Evolutionary conservation across 1,140 invertebrate species (phyloP).

Genomic region (Megathymus violae): DNA sequence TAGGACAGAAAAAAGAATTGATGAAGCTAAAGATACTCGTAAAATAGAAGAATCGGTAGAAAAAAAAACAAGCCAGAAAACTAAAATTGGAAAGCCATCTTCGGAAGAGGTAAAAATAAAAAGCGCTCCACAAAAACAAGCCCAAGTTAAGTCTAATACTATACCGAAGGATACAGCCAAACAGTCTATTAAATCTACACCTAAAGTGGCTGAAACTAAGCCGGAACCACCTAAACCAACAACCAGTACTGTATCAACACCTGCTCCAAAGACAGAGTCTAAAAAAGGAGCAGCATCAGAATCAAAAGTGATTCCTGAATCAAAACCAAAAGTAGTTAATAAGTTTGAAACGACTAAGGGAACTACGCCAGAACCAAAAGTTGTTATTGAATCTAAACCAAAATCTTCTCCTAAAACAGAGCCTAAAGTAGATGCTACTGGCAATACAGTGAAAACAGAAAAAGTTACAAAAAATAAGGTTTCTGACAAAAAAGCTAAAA

Average conservation of each 20-base stretch:
- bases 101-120: slow-evolving; percentile 18
- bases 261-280: slow-evolving; percentile 74
- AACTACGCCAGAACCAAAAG: slow-evolving; percentile 24
- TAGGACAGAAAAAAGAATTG: background rate
- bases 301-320: slow-evolving; percentile 32
- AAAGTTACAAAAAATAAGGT: slow-evolving; percentile 14
- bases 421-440: slow-evolving; percentile 24
- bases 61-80: slow-evolving; percentile 31
- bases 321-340: slow-evolving; percentile 34
- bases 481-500: slow-evolving; percentile 25
- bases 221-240: slow-evolving; percentile 22
- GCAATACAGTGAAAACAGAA: slow-evolving; percentile 10
- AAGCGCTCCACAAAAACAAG: slow-evolving; percentile 3
- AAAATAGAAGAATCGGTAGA: slow-evolving; percentile 37
- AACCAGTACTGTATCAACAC: slow-evolving; percentile 40
- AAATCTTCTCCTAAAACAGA: slow-evolving; percentile 21
- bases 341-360: slow-evolving; percentile 35
- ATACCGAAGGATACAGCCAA: slow-evolving; percentile 45
- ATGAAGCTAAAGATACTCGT: background rate
- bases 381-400: slow-evolving; percentile 33
- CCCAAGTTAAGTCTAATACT: slow-evolving; percentile 10
- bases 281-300: slow-evolving; percentile 46
- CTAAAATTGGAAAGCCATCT: slow-evolving; percentile 34
- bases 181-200: slow-evolving; percentile 11
- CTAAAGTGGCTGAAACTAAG: slow-evolving; percentile 36